Conservation (phyloP, 2,888 invertebrate genomes). For the Perithous albicinctus region DNA sequence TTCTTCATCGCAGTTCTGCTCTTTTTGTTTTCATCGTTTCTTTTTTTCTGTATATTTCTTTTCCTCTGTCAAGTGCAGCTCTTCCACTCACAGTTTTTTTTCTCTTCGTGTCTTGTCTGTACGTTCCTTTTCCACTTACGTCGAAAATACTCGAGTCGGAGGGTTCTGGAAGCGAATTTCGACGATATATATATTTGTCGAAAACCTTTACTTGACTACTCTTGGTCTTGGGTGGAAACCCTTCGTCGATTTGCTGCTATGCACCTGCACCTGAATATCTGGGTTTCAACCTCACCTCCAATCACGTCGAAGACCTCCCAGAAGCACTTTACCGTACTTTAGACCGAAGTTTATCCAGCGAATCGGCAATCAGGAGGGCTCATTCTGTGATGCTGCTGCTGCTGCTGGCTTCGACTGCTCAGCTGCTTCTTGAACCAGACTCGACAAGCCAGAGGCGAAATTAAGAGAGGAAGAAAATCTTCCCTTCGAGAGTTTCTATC, state of each 20-base stretch:
- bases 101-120: not conserved
- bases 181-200: conserved; percentile 11
- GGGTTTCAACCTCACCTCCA: conserved; percentile 58
- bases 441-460: conserved; percentile 54
- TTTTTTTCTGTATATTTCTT: not conserved
- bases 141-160: conserved; percentile 16
- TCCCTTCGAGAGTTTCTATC: conserved; percentile 40
- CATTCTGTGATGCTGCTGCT: conserved; percentile 6
- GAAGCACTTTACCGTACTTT: conserved; percentile 56
- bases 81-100: not conserved
- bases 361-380: conserved; percentile 63
- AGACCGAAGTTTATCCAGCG: conserved; percentile 63
- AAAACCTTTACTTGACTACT: not conserved
- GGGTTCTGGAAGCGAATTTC: conserved; percentile 1
- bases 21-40: not conserved
- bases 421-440: conserved; percentile 44
- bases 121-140: conserved; percentile 8
- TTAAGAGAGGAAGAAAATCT: conserved; percentile 51
- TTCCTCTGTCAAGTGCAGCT: conserved; percentile 13
- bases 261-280: conserved; percentile 51
- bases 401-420: conserved; percentile 34
- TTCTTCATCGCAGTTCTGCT: conserved; percentile 25
- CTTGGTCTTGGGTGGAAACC: too few species aligned
- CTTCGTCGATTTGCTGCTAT: not conserved
- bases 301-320: conserved; percentile 49